Evolutionary conservation across 2,797 vertebrate species (phyloP), one percentile per base, ranked within the genome.

Genomic region (Acanthiza pusilla): DNA sequence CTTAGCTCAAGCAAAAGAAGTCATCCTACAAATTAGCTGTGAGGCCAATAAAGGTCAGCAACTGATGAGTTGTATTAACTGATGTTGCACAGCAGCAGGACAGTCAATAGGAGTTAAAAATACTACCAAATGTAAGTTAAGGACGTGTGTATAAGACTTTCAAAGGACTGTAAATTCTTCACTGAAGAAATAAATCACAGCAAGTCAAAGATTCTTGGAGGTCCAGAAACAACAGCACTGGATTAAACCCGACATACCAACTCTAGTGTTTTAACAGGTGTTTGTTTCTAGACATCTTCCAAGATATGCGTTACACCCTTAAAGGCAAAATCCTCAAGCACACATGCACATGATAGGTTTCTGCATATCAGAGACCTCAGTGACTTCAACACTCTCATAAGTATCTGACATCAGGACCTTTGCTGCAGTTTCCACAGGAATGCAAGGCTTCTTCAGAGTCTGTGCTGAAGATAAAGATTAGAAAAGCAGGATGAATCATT

Each of bases 401-500:
- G 61, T 22, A 76, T 77, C 30, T 94, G 73, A 83, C 38, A 89
- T 27, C 79, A 68, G 42, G 72, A 71, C 38, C 25, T 83, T 83
- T 89, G 61, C 75, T 81, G 85, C 62, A 75, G 47, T 83, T 88
- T 88, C 73, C 89, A 83, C 38, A 50, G 54, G 76, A 91, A 93
- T 19, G 32, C 38, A 94, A 88, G 62, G 47, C 27, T 94, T 88
- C 87, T 89, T 74, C 79, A 53, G 60, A 77, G 38, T 53, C 68
- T 66, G 58, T 51, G 78, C 70, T 88, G 74, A 94, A 91, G 78
- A 93, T 30, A 85, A 70, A 89, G 76, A 80, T 78, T 54, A 86
- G 66, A 92, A 90, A 93, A 96, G 80, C 30, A 88, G 54, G 42
- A 86, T 72, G 58, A 96, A 91, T 32, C 29, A 74, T 30, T 61